phyloP scores from a whole-genome alignment of 2,888 invertebrate species.

The Dicycla oo region DNA sequence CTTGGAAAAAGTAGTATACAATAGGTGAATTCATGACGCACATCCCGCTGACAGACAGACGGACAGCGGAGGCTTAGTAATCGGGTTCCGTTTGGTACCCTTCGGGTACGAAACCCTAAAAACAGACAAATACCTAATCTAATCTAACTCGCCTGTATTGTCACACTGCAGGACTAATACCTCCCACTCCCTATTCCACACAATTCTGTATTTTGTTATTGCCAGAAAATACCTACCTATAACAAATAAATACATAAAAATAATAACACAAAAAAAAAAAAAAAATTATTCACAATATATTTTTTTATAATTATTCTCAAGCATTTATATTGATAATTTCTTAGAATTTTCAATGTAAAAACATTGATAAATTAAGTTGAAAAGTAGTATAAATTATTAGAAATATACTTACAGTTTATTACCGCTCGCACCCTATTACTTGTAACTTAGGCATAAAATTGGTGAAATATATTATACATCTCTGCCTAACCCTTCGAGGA shows the following conservation, averaged over 20 bases:
- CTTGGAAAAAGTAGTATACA: too few species aligned
- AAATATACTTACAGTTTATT: not conserved
- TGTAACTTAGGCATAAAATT: not conserved
- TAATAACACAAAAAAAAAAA: too few species aligned
- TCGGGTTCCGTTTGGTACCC: too few species aligned
- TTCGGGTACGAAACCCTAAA: too few species aligned
- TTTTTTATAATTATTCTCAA: not conserved
- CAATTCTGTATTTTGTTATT: not conserved
- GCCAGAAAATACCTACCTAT: not conserved
- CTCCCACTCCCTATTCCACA: not conserved
- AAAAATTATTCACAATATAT: too few species aligned
- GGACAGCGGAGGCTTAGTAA: too few species aligned
- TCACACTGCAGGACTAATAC: not conserved
- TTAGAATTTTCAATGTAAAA: not conserved
- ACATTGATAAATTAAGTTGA: not conserved
- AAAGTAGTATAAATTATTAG: not conserved
- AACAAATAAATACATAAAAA: too few species aligned
- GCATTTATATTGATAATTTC: not conserved
- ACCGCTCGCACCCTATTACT: not conserved
- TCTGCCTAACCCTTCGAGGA: not conserved
- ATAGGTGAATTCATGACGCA: too few species aligned
- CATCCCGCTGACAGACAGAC: too few species aligned
- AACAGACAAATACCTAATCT: too few species aligned
- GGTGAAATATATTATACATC: not conserved
- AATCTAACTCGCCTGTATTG: not conserved